Conservation (phyloP, 2,113 vertebrate species). For the Gulo gulo region DNA sequence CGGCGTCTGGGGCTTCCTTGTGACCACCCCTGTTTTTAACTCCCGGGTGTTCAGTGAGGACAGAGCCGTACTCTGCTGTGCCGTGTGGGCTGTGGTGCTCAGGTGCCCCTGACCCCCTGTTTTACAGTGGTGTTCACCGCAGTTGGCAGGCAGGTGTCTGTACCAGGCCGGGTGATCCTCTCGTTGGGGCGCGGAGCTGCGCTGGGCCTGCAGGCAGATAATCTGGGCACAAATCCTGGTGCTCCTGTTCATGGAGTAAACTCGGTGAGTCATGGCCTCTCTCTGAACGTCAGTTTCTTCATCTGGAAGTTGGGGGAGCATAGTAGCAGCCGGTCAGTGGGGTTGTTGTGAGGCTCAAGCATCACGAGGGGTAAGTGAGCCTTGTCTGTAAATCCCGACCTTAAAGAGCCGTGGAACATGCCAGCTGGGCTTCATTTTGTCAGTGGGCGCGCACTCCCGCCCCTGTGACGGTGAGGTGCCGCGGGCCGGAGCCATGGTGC, state of each 20-base stretch:
- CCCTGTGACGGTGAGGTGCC: fast-evolving
- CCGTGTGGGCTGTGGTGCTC: neutral
- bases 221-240: neutral
- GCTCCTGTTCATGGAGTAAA: neutral
- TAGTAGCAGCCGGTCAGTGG: fast-evolving
- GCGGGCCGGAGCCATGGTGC: neutral
- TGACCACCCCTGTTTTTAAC: neutral
- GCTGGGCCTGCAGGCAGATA: neutral
- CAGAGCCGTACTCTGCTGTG: neutral
- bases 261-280: neutral
- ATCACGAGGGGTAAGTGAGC: neutral
- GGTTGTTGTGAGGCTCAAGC: neutral
- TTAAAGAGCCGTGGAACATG: neutral
- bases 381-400: neutral
- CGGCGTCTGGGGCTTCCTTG: neutral
- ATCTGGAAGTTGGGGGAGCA: neutral
- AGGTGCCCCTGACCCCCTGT: too few relatives aligned
- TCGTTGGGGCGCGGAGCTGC: neutral
- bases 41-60: neutral
- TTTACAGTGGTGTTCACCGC: fast-evolving
- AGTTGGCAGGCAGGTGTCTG: neutral
- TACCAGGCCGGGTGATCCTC: fast-evolving
- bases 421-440: neutral
- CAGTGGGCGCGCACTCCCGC: fast-evolving
- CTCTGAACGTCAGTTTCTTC: neutral